A percentile compares a stretch with the other conserved stretches of the same genome.
phyloP scores from a whole-genome alignment of 2,113 vertebrate genomes.

The Amia ocellicauda region DNA sequence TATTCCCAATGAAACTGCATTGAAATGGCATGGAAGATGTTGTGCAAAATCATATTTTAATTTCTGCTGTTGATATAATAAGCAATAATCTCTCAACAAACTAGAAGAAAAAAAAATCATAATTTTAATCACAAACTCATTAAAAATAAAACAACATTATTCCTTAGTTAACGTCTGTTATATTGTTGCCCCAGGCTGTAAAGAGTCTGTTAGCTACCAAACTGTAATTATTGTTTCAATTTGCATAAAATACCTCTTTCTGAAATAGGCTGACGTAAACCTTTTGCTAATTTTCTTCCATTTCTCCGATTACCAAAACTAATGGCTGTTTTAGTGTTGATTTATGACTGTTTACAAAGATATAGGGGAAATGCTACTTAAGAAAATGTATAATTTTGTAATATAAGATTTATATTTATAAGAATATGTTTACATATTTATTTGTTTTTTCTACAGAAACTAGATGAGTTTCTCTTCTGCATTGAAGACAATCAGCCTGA shows the following conservation, averaged over 20 bases:
- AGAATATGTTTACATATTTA: conserved; percentile 29
- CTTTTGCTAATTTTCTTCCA: conserved; percentile 38
- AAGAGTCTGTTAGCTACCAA: conserved; percentile 39
- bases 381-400: conserved; percentile 42
- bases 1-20: too few relatives aligned
- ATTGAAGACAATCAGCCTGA: conserved; percentile 62
- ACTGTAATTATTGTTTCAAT: conserved; percentile 53
- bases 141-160: conserved; percentile 23
- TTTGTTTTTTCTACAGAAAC: conserved; percentile 55
- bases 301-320: conserved; percentile 47
- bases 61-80: too few relatives aligned
- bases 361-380: too few relatives aligned
- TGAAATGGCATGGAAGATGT: too few relatives aligned
- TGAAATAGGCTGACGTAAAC: conserved; percentile 44
- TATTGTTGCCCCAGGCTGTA: conserved; percentile 32
- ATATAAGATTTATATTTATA: conserved; percentile 32
- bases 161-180: conserved; percentile 17
- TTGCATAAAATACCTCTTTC: conserved; percentile 37
- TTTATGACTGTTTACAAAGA: conserved; percentile 37
- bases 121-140: conserved; percentile 11
- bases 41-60: too few relatives aligned
- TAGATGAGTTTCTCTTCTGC: conserved; percentile 71
- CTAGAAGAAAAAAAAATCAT: conserved; percentile 15
- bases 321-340: conserved; percentile 50
- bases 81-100: background rate